Conservation (phyloP, 2,113 vertebrate genomes). For the Uria lomvia region DNA sequence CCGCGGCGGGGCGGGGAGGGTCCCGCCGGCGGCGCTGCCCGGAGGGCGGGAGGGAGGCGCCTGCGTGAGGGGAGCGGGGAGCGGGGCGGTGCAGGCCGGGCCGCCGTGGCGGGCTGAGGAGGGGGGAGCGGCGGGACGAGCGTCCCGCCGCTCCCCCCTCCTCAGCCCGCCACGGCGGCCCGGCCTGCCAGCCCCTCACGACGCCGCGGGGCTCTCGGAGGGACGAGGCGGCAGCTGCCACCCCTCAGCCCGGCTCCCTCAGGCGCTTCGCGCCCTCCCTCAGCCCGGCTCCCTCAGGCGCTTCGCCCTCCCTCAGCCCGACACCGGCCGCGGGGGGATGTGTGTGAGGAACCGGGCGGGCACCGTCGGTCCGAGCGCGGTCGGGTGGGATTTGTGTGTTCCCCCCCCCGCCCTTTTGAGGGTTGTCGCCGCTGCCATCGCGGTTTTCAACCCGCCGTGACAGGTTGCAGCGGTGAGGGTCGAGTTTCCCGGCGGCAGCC, state of each 20-base stretch:
- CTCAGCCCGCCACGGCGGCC: neutral
- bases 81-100: neutral
- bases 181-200: neutral
- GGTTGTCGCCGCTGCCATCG: neutral
- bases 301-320: neutral
- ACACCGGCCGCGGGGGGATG: neutral
- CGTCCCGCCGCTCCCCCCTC: no score
- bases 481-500: neutral
- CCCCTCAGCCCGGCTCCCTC: neutral
- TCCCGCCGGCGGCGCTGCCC: neutral
- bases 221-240: neutral
- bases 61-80: neutral
- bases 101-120: neutral
- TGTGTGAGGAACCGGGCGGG: neutral
- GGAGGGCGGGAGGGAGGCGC: neutral
- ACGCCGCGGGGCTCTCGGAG: neutral
- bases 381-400: neutral
- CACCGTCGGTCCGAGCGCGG: neutral
- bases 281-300: neutral
- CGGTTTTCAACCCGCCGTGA: neutral
- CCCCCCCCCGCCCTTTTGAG: no score
- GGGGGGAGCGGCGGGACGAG: neutral
- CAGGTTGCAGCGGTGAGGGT: neutral
- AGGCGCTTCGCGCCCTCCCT: no score
- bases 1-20: neutral